Conservation (phyloP, 53 echinoderm and acorn worm genomes). For the Apostichopus leukothele region DNA sequence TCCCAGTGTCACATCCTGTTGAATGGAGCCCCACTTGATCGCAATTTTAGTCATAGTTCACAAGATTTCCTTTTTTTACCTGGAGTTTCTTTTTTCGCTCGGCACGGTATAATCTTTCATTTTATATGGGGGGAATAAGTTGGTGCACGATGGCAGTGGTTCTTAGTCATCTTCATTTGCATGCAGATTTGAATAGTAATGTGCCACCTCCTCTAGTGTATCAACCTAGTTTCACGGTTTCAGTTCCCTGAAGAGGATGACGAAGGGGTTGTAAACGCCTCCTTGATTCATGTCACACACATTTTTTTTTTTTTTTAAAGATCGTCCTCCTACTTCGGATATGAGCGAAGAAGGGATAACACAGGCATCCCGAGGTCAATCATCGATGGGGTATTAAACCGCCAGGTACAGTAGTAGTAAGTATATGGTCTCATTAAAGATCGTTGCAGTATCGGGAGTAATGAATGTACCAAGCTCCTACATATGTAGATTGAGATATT, state of each 20-base stretch:
- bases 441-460: no score
- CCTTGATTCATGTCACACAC: slow-evolving; percentile 12
- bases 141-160: neutral
- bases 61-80: neutral
- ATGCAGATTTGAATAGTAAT: slow-evolving; percentile 25
- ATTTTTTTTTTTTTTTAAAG: neutral
- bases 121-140: slow-evolving; percentile 1
- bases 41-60: slow-evolving; percentile 37
- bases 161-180: slow-evolving; percentile 33
- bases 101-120: slow-evolving; percentile 31
- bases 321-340: neutral
- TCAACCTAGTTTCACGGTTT: slow-evolving; percentile 26
- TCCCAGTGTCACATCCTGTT: slow-evolving; percentile 39
- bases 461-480: no score
- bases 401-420: no score
- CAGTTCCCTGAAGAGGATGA: slow-evolving; percentile 15
- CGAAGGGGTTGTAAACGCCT: neutral
- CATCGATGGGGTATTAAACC: no score
- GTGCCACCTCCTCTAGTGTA: slow-evolving; percentile 14
- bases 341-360: no score
- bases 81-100: neutral
- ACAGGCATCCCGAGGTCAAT: no score
- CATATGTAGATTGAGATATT: no score
- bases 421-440: no score
- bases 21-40: slow-evolving; percentile 40